Percentiles rank a stretch among this genome's conserved stretches.
These are phyloP conservation scores for Bradypus variegatus DNA, from an alignment of 2,797 vertebrate species.

Conservation along the genomic window DNA sequence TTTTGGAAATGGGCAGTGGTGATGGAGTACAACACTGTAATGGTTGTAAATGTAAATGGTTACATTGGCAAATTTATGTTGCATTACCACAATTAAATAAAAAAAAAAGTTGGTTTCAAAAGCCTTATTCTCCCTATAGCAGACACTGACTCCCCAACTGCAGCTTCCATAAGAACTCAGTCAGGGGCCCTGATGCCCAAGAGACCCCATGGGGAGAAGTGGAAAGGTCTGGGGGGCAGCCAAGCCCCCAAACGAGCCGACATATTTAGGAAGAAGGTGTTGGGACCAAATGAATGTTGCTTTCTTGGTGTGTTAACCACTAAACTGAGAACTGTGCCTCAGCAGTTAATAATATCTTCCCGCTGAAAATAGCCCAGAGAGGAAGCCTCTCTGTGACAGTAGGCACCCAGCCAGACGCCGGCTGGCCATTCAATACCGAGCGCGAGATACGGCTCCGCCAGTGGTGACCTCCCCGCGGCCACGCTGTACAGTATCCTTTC, in stretches of 20 bases:
- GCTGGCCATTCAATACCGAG: slow-evolving; percentile 81
- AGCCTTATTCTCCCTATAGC: not conserved
- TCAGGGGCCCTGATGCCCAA: not conserved
- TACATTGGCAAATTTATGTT: too few species aligned
- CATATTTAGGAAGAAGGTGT: not conserved
- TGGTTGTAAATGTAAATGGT: too few species aligned
- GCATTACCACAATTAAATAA: too few species aligned
- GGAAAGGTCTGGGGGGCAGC: not conserved
- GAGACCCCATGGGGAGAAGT: not conserved
- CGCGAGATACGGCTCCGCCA: slow-evolving; percentile 69
- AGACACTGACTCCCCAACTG: not conserved
- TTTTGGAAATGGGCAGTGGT: too few species aligned
- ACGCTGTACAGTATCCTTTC: slow-evolving; percentile 63
- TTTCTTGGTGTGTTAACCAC: slow-evolving; percentile 63
- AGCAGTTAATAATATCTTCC: slow-evolving; percentile 84
- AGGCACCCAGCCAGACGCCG: slow-evolving; percentile 83
- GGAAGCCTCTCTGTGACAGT: slow-evolving; percentile 94
- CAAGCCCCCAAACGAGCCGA: not conserved
- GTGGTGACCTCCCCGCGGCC: slow-evolving; percentile 63
- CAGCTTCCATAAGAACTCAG: not conserved
- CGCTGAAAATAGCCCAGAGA: slow-evolving; percentile 90
- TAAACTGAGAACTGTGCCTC: slow-evolving; percentile 68
- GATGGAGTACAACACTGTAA: too few species aligned
- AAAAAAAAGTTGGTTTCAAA: not conserved
- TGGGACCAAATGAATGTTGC: slow-evolving; percentile 18